Evolutionary conservation across 2,888 invertebrate species (phyloP).

Genomic region (Dynastes tityus): DNA sequence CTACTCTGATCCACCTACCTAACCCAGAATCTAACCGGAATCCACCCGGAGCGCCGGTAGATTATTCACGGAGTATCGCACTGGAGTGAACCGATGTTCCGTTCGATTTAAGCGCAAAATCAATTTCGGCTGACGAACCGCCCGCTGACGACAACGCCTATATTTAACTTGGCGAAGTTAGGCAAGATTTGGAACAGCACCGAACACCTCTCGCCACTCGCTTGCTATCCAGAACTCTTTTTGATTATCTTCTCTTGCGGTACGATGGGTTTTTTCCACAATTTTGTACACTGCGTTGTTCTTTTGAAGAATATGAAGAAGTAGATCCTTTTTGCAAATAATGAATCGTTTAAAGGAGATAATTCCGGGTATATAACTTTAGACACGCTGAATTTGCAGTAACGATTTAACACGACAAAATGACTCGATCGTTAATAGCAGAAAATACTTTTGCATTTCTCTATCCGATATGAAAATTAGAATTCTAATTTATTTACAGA

Average conservation of each 20-base stretch:
- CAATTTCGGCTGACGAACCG: slow-evolving; percentile 36
- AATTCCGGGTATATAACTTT: not conserved
- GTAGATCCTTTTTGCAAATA: not conserved
- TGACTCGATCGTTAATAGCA: too few relatives aligned
- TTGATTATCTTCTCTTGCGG: slow-evolving; percentile 2
- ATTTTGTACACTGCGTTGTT: not conserved
- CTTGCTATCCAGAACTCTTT: not conserved
- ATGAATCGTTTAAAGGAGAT: not conserved
- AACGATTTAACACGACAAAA: too few relatives aligned
- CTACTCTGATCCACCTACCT: not conserved
- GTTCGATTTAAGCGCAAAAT: slow-evolving; percentile 38
- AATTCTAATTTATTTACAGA: too few relatives aligned
- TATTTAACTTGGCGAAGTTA: slow-evolving; percentile 12
- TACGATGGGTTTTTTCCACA: not conserved
- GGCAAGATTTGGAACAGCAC: not conserved
- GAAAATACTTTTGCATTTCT: too few relatives aligned
- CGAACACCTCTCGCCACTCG: not conserved
- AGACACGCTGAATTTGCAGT: not conserved
- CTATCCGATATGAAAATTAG: too few relatives aligned
- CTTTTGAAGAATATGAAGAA: too few relatives aligned
- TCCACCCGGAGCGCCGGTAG: slow-evolving; percentile 20
- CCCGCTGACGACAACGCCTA: slow-evolving; percentile 21
- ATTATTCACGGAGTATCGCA: slow-evolving; percentile 36
- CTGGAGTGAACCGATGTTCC: slow-evolving; percentile 21
- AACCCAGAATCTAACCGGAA: slow-evolving; percentile 2